Conservation (phyloP, 2,113 vertebrate species). For the Pelecanoides urinatrix region DNA sequence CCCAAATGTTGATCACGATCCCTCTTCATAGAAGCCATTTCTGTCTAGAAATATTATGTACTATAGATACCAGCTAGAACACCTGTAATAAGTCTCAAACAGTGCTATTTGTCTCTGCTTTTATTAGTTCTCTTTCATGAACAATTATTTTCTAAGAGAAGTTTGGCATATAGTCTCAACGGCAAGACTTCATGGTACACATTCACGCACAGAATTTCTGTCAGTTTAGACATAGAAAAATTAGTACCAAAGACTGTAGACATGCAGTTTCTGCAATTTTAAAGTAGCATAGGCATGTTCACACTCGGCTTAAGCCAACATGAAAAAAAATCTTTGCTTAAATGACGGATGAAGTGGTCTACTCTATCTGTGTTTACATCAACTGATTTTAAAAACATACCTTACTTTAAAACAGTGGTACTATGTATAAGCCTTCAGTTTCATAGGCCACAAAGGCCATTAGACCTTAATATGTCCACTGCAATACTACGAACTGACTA, state of each 20-base stretch:
- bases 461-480: background rate
- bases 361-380: background rate
- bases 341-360: background rate
- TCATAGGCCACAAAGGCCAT: background rate
- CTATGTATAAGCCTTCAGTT: background rate
- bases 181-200: background rate
- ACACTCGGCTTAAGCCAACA: background rate
- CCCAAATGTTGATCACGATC: background rate
- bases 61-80: background rate
- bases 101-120: background rate
- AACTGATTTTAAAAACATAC: background rate
- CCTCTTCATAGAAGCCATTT: background rate
- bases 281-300: background rate
- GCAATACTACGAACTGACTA: rapidly evolving
- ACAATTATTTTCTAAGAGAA: background rate
- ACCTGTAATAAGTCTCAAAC: background rate
- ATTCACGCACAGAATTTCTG: background rate
- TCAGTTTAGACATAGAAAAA: background rate
- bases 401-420: background rate
- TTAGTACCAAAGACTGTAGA: background rate
- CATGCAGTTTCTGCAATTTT: background rate
- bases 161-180: background rate
- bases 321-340: background rate
- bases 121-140: background rate
- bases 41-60: background rate